phyloP scores from a whole-genome alignment of 2,888 invertebrate species.

The Resseliella maxima region DNA sequence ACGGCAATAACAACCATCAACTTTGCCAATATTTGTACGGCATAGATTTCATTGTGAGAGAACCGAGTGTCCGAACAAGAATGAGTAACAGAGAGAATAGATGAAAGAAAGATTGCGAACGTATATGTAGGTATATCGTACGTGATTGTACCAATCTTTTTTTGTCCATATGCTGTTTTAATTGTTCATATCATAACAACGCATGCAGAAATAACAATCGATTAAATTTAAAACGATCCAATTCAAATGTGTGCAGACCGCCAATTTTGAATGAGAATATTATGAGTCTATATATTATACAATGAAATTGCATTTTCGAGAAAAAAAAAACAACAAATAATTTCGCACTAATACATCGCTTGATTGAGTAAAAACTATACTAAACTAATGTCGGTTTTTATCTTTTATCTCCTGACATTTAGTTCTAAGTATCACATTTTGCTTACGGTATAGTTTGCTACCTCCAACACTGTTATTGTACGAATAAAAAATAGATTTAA shows the following conservation, averaged over 20 bases:
- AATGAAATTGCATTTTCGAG: no score
- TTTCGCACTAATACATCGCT: no score
- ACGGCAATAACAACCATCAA: neutral
- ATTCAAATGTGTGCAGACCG: neutral
- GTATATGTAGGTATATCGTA: neutral
- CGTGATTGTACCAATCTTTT: neutral
- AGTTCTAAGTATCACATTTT: neutral
- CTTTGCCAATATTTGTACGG: slow-evolving; percentile 18
- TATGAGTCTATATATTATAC: no score
- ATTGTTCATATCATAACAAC: neutral
- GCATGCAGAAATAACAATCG: neutral
- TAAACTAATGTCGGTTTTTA: no score
- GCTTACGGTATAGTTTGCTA: neutral
- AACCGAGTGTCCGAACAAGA: no score
- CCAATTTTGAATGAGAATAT: neutral
- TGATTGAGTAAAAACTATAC: no score
- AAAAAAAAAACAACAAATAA: no score
- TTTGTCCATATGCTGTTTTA: neutral
- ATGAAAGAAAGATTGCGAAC: neutral
- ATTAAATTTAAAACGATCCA: neutral
- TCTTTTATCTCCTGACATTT: neutral
- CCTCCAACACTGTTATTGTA: neutral
- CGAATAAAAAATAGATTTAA: no score
- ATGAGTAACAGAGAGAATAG: no score
- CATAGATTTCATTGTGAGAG: no score